Conservation (phyloP, 2,113 vertebrate species). For the Sinocyclocheilus rhinocerous region DNA sequence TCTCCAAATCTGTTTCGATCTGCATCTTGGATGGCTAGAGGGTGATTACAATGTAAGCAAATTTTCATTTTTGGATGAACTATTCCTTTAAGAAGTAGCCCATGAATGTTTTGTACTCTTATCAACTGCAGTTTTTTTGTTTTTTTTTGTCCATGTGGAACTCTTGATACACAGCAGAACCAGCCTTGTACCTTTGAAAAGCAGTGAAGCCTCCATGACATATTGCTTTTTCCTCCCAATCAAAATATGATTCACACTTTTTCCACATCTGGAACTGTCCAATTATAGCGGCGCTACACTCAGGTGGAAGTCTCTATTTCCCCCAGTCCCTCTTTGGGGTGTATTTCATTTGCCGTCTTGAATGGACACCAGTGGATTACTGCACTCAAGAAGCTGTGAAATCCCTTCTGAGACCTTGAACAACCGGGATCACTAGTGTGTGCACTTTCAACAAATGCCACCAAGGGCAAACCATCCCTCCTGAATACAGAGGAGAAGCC, state of each 20-base stretch:
- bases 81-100: neutral
- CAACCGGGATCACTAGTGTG: slow-evolving; percentile 61
- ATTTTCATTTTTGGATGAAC: no score
- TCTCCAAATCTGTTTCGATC: no score
- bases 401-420: slow-evolving; percentile 70
- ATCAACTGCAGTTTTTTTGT: neutral
- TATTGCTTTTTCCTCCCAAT: slow-evolving; percentile 35
- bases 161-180: slow-evolving; percentile 3
- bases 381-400: slow-evolving; percentile 76
- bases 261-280: slow-evolving; percentile 34
- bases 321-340: slow-evolving; percentile 62
- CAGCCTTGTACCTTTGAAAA: slow-evolving; percentile 17
- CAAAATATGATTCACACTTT: slow-evolving; percentile 29
- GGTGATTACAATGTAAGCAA: no score
- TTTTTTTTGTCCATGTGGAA: neutral
- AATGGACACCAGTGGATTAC: slow-evolving; percentile 73
- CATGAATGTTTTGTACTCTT: neutral
- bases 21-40: no score
- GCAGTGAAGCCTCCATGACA: slow-evolving; percentile 36
- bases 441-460: slow-evolving; percentile 46
- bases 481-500: slow-evolving; percentile 65
- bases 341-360: slow-evolving; percentile 72
- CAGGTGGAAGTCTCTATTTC: slow-evolving; percentile 58
- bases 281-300: slow-evolving; percentile 50
- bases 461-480: slow-evolving; percentile 52